Conservation (phyloP, 2,888 invertebrate species). For the Himalopsyche kuldschensis region DNA sequence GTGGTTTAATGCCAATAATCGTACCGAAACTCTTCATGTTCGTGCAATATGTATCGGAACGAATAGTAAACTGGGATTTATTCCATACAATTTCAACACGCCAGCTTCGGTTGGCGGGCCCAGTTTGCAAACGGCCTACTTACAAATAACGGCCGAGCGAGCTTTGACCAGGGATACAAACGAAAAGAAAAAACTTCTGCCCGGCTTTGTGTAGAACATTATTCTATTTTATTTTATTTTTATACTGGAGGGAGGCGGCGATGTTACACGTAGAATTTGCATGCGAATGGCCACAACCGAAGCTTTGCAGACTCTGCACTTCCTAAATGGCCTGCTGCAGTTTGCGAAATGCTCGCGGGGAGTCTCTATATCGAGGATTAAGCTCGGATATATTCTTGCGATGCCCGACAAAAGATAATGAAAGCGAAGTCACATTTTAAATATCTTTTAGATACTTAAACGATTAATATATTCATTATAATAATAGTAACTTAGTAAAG, state of each 20-base stretch:
- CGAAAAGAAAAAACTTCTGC: conserved; percentile 3
- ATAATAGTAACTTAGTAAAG: no score
- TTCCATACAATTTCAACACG: conserved; percentile 3
- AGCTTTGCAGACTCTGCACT: conserved; percentile 31
- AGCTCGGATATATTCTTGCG: not conserved
- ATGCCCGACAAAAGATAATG: no score
- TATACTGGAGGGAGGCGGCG: conserved; percentile 10
- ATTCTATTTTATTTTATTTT: conserved; percentile 27
- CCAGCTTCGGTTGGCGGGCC: not conserved
- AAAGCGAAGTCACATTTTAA: no score
- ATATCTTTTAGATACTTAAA: no score
- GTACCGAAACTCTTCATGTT: not conserved
- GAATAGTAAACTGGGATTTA: not conserved
- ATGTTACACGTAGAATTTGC: conserved; percentile 34
- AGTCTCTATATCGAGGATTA: not conserved
- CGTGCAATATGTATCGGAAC: not conserved
- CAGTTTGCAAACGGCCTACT: conserved; percentile 30
- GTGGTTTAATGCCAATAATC: not conserved
- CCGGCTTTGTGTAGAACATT: conserved; percentile 18
- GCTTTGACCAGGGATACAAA: conserved; percentile 22
- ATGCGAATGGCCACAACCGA: conserved; percentile 34
- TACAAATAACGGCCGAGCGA: conserved; percentile 22
- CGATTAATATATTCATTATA: no score
- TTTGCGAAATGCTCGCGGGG: not conserved
- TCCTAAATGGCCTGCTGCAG: conserved; percentile 31